Conservation (phyloP, 2,113 vertebrate genomes). For the Tamias sibiricus region DNA sequence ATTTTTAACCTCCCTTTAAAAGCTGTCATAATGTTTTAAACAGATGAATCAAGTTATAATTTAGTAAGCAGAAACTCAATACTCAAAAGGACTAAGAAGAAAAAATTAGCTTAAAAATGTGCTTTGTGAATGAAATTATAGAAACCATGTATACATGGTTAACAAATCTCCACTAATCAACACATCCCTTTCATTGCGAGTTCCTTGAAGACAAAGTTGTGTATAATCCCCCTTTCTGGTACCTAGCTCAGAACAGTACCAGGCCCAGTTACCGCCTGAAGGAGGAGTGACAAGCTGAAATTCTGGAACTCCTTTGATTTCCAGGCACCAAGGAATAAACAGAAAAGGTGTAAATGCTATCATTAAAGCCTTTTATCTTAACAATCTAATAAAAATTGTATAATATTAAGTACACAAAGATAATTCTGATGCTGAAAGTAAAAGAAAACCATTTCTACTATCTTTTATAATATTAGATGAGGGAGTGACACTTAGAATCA, state of each 20-base stretch:
- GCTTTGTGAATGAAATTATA: not conserved
- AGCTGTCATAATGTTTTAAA: not conserved
- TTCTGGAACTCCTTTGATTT: not conserved
- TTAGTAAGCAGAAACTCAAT: conserved; percentile 23
- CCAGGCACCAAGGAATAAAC: not conserved
- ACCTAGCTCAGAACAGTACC: not conserved
- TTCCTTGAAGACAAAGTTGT: not conserved
- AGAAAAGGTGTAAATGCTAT: not conserved
- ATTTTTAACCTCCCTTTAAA: not conserved
- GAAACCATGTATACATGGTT: not conserved
- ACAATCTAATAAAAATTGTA: not conserved
- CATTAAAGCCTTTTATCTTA: not conserved
- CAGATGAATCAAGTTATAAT: not conserved
- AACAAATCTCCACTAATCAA: not conserved
- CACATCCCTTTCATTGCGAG: not conserved
- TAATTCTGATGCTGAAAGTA: not conserved
- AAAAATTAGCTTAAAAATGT: conserved; percentile 2
- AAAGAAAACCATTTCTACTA: not conserved
- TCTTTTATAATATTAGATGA: not conserved
- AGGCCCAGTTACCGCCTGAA: not conserved
- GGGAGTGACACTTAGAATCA: not conserved
- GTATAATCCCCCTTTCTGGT: not conserved
- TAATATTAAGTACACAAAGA: not conserved
- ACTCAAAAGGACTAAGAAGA: not conserved
- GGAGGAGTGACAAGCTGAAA: not conserved